phyloP scores from a whole-genome alignment of 2,113 vertebrate species.

The Sarotherodon lohbergeri region DNA sequence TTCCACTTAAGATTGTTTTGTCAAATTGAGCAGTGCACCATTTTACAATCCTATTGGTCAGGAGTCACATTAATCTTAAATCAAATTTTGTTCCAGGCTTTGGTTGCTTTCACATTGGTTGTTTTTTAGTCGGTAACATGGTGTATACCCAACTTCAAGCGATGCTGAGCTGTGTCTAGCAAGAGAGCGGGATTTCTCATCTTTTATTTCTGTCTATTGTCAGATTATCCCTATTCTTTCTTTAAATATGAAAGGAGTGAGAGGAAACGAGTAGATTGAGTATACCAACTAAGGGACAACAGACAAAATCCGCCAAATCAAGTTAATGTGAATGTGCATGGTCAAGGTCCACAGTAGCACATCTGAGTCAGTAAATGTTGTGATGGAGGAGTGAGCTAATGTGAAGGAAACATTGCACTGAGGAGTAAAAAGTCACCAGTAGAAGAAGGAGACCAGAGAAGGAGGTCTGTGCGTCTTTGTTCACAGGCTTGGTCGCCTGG shows the following conservation, averaged over 20 bases:
- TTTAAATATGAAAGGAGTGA: not conserved
- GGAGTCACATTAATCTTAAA: too few species aligned
- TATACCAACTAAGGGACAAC: not conserved
- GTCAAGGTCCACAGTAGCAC: not conserved
- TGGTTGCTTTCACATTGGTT: not conserved
- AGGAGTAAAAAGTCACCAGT: not conserved
- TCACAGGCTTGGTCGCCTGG: constrained; percentile 3
- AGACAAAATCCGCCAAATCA: not conserved
- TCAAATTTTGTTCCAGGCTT: not conserved
- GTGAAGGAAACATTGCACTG: not conserved
- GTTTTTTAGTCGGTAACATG: not conserved
- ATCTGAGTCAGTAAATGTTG: not conserved
- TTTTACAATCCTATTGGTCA: not conserved
- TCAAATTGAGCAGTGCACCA: not conserved
- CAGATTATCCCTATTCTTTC: not conserved
- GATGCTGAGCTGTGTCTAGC: not conserved
- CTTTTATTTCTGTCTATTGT: accelerated
- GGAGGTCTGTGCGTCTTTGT: constrained; percentile 32
- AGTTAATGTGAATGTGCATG: not conserved
- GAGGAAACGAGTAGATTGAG: not conserved
- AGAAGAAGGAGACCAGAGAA: not conserved
- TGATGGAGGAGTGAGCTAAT: not conserved
- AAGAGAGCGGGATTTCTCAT: not conserved
- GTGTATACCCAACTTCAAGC: accelerated
- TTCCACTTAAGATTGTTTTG: not conserved